Evolutionary conservation across 2,113 vertebrate genomes (phyloP).

Genomic region (Caranx ignobilis): DNA sequence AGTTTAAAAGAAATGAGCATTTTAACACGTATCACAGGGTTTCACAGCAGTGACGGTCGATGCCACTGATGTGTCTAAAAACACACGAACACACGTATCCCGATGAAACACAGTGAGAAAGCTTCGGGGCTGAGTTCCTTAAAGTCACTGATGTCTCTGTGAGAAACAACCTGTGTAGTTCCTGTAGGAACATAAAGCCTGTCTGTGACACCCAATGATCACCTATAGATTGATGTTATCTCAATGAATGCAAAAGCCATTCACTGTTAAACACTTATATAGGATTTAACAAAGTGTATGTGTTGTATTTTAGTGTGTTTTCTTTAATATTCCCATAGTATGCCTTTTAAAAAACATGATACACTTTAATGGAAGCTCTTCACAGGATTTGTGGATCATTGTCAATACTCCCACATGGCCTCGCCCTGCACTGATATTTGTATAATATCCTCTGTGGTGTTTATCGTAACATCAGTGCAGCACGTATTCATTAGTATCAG

Average conservation of each 20-base stretch:
- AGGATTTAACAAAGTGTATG: neutral
- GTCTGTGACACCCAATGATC: neutral
- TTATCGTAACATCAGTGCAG: neutral
- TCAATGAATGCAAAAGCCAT: neutral
- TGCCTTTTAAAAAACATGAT: neutral
- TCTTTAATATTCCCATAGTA: neutral
- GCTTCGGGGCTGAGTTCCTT: neutral
- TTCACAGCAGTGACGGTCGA: neutral
- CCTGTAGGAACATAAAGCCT: neutral
- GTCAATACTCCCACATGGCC: neutral
- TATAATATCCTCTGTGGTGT: neutral
- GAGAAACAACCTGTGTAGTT: neutral
- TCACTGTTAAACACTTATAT: neutral
- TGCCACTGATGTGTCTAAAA: neutral
- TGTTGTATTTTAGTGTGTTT: neutral
- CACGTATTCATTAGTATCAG: neutral
- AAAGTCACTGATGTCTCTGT: neutral
- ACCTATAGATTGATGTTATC: neutral
- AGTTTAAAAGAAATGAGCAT: constrained; percentile 32
- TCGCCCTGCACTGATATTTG: constrained; percentile 20
- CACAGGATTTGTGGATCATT: neutral
- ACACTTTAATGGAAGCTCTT: neutral
- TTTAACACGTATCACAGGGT: neutral
- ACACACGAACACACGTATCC: neutral
- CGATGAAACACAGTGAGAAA: too few species aligned